Percentiles rank a stretch among this genome's conserved stretches.
phyloP scores from a whole-genome alignment of 2,113 vertebrate genomes.

The Pelecanus crispus region DNA sequence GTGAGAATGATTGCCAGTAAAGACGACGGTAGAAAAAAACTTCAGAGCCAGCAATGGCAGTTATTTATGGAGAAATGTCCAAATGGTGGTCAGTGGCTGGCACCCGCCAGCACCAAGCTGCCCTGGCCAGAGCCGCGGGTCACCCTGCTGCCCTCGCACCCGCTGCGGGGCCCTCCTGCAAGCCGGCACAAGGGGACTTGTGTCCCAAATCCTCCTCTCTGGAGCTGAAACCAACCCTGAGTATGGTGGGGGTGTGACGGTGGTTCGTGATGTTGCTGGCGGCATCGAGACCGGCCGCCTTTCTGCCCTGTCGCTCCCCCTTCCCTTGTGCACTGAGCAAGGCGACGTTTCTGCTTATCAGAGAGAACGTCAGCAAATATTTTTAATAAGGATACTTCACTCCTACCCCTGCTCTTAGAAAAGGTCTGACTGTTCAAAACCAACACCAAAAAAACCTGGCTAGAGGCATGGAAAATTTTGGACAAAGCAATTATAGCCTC shows the following conservation, averaged over 20 bases:
- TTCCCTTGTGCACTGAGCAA: fast-evolving
- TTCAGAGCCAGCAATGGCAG: not conserved
- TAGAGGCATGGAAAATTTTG: not conserved
- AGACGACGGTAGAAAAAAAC: not conserved
- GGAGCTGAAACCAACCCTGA: not conserved
- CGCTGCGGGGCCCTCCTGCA: fast-evolving
- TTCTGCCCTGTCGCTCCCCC: not conserved
- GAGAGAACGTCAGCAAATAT: not conserved
- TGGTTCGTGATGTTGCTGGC: not conserved
- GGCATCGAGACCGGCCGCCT: fast-evolving
- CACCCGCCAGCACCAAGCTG: not conserved
- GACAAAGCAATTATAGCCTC: not conserved
- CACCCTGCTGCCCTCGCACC: not conserved
- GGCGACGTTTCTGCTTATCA: not conserved
- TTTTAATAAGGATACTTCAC: not conserved
- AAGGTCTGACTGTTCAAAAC: not conserved
- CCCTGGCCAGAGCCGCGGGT: not conserved
- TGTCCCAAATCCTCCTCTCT: not conserved
- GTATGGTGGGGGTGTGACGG: fast-evolving
- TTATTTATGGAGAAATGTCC: not conserved
- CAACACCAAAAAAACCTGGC: not conserved
- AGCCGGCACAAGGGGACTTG: fast-evolving
- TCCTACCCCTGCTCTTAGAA: not conserved
- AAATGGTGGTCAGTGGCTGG: not conserved
- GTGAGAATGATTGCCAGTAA: not conserved